Evolutionary conservation across 2,797 vertebrate genomes (phyloP).

Genomic region (Paramormyrops hopkinsi): DNA sequence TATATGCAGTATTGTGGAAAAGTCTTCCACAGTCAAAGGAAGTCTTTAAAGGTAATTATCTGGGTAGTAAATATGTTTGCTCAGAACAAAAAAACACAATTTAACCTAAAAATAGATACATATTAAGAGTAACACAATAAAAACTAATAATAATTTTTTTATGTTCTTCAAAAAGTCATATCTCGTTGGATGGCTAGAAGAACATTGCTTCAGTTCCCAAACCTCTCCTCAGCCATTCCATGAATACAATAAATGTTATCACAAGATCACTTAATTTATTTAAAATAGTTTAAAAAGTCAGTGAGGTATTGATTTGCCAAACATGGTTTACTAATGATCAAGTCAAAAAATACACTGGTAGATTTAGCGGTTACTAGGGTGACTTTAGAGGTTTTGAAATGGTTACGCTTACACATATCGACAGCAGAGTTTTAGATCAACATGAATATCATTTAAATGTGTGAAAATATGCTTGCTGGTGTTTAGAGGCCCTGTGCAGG

Average conservation of each 20-base stretch:
- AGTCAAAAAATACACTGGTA: neutral
- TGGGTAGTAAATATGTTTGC: neutral
- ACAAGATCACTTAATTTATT: neutral
- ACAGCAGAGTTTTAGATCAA: neutral
- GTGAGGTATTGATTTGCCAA: neutral
- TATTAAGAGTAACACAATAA: neutral
- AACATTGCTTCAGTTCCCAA: neutral
- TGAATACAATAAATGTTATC: neutral
- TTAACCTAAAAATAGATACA: neutral
- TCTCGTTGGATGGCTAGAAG: neutral
- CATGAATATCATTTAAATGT: neutral
- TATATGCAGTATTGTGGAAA: neutral
- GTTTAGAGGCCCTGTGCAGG: neutral
- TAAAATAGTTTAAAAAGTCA: neutral
- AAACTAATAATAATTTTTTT: neutral
- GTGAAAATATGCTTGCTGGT: neutral
- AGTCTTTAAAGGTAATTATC: neutral
- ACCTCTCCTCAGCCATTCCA: neutral
- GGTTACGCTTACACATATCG: too few species aligned
- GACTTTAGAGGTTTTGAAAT: neutral
- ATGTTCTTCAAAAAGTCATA: neutral
- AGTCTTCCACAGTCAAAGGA: neutral
- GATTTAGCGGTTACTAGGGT: neutral
- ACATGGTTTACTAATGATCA: neutral
- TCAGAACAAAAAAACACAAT: neutral